Conservation (phyloP, 2,888 invertebrate genomes). For the Muscina levida region DNA sequence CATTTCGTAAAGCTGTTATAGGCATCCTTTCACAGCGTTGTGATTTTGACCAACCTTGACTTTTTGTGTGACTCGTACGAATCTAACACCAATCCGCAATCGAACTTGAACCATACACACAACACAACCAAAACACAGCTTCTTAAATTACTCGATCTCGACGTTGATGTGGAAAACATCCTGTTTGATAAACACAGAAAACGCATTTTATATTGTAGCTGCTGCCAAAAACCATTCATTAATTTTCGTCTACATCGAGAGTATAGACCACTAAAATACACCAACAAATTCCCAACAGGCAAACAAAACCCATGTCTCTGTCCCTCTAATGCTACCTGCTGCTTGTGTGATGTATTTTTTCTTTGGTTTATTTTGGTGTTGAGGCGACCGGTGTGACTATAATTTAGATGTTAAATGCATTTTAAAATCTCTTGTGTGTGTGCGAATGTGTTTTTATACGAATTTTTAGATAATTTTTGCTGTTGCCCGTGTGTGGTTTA, state of each 20-base stretch:
- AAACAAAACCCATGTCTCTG: neutral
- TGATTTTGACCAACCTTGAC: constrained; percentile 63
- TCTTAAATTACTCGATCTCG: constrained; percentile 59
- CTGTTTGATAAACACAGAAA: constrained; percentile 55
- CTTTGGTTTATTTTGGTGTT: too few relatives aligned
- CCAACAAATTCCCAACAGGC: too few relatives aligned
- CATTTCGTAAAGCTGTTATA: constrained; percentile 46
- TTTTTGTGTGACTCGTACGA: constrained; percentile 58
- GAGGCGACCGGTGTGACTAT: constrained; percentile 58
- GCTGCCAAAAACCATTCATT: constrained; percentile 8
- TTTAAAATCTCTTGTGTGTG: constrained; percentile 50
- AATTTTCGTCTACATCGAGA: constrained; percentile 8
- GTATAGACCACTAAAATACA: too few relatives aligned
- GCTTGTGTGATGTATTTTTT: constrained; percentile 41
- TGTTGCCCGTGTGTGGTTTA: constrained; percentile 13
- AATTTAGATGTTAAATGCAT: constrained; percentile 66
- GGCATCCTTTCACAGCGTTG: constrained; percentile 49
- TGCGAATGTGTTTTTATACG: constrained; percentile 25
- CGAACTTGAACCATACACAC: neutral
- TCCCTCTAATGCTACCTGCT: constrained; percentile 58
- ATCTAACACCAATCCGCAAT: constrained; percentile 51
- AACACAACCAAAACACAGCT: constrained; percentile 51
- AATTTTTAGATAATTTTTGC: constrained; percentile 41
- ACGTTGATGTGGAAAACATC: constrained; percentile 48
- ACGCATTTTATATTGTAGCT: neutral